Conservation (phyloP, 2,113 vertebrate species). For the Alligator mississippiensis region DNA sequence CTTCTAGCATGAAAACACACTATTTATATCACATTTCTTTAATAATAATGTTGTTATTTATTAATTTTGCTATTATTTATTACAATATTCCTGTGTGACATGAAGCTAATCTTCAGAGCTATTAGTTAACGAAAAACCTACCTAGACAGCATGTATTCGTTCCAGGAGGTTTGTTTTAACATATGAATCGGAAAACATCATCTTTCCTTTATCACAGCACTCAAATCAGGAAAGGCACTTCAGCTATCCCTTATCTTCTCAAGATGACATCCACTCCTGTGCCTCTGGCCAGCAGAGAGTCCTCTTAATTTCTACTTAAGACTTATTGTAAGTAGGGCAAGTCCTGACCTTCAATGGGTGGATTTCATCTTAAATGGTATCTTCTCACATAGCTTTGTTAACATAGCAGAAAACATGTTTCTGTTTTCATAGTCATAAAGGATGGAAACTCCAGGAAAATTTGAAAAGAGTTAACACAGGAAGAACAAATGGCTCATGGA, state of each 20-base stretch:
- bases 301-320: neutral
- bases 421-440: neutral
- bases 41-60: neutral
- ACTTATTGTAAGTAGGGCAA: neutral
- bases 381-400: neutral
- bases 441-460: neutral
- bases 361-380: neutral
- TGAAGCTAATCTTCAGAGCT: neutral
- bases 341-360: neutral
- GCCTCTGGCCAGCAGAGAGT: neutral
- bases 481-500: neutral
- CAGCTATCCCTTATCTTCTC: neutral
- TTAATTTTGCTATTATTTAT: neutral
- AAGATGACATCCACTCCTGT: neutral
- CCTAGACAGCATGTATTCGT: neutral
- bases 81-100: neutral
- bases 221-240: neutral
- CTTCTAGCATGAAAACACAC: neutral
- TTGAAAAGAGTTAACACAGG: neutral
- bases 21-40: neutral
- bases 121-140: neutral
- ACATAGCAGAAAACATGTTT: neutral
- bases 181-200: neutral
- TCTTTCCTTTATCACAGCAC: neutral
- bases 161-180: neutral